These are phyloP conservation scores for Kryphioiulus occultus DNA, from an alignment of 2,888 invertebrate genomes.

Conservation along the genomic window DNA sequence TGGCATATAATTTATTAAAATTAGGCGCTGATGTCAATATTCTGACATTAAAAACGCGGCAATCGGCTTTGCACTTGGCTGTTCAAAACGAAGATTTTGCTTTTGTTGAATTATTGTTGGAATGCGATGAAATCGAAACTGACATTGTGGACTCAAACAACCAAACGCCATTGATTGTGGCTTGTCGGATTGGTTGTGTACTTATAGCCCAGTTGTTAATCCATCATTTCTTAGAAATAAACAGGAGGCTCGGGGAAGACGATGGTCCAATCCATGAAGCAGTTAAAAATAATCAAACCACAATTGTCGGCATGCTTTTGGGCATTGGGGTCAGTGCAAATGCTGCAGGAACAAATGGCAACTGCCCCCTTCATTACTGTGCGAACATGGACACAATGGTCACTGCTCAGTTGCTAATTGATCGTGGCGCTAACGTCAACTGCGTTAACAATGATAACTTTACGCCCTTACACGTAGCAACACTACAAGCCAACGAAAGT, in stretches of 20 bases:
- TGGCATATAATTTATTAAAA: not conserved
- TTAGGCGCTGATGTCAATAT: not conserved
- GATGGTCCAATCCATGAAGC: conserved; percentile 21
- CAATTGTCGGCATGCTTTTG: not conserved
- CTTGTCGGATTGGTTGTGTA: not conserved
- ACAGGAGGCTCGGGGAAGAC: no score
- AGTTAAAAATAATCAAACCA: not conserved
- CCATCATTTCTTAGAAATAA: not conserved
- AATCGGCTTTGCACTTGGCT: not conserved
- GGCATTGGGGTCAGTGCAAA: not conserved
- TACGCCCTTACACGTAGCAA: conserved; percentile 64
- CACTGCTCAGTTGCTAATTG: not conserved
- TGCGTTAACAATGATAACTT: conserved; percentile 53
- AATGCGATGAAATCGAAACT: not conserved
- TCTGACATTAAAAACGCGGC: not conserved
- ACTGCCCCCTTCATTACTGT: not conserved
- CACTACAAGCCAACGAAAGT: conserved; percentile 66
- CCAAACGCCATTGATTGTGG: not conserved
- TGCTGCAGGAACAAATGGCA: not conserved
- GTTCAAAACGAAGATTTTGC: not conserved
- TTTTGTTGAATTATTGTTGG: not conserved
- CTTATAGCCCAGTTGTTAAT: not conserved
- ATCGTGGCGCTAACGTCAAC: conserved; percentile 72
- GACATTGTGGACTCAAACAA: not conserved
- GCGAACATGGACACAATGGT: not conserved